Percentiles rank a stretch among this genome's conserved stretches.
phyloP scores from a whole-genome alignment of 2,113 vertebrate genomes.

The Dolichotis patagonum region DNA sequence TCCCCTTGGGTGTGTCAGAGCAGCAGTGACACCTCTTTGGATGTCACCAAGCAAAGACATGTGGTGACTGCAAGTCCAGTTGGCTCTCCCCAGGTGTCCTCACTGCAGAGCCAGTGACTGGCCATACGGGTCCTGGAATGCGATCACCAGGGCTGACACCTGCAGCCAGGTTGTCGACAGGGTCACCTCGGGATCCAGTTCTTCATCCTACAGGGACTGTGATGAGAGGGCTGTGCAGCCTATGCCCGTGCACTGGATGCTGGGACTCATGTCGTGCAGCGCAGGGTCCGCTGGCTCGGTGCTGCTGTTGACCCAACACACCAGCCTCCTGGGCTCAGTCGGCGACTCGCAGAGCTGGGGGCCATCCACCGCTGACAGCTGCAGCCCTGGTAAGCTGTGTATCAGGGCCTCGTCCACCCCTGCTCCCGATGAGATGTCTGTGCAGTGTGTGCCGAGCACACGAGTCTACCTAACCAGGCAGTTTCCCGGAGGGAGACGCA shows the following conservation, averaged over 20 bases:
- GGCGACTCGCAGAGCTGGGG: not conserved
- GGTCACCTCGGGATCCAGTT: not conserved
- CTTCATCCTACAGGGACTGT: not conserved
- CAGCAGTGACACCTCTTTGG: not conserved
- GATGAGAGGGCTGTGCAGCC: not conserved
- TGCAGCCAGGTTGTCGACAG: not conserved
- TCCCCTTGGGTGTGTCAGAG: not conserved
- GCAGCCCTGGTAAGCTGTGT: not conserved
- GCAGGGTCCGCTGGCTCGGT: not conserved
- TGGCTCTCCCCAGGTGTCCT: not conserved
- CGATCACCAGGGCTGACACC: not conserved
- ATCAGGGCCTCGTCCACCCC: not conserved
- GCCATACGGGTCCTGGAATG: not conserved
- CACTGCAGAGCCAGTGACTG: not conserved
- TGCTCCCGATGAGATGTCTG: not conserved
- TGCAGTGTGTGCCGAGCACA: not conserved
- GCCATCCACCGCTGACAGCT: no score
- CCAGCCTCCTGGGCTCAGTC: not conserved
- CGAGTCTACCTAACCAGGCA: not conserved
- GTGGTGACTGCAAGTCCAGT: not conserved
- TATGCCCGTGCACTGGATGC: not conserved
- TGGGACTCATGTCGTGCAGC: not conserved
- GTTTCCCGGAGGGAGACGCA: no score
- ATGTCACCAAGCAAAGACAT: not conserved
- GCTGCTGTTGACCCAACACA: not conserved